Evolutionary conservation across 2,888 invertebrate genomes (phyloP), one percentile per base, ranked within the genome.

Genomic region (Dendrolimus houi): DNA sequence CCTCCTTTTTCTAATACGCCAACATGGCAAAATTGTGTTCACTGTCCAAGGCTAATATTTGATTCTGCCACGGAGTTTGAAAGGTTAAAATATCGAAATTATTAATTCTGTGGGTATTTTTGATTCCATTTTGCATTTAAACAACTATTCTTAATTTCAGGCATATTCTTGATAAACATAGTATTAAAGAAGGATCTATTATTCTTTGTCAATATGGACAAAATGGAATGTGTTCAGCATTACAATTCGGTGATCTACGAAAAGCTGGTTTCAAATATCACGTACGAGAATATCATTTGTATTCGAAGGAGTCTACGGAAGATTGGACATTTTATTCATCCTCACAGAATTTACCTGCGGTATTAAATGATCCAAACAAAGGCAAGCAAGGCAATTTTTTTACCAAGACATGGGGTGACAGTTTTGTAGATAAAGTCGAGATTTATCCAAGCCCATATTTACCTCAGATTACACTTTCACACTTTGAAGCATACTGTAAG

Each of bases 361-460:
- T 98, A 65, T 92, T 99, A 62, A 99, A 98, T 87, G 98, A 99
- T 85, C 99, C 99, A 0, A 95, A 95, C 63, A 94, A 95, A 75
- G 96, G 98, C 65, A 99, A 98, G 84, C 96, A 96, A 81, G 93
- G 93, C 63, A 94, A 98, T 82, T 97, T 99, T 76, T 98, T 99
- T 75, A 98, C 98, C 0, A 97, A 97, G 82, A 98, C 98, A 62
- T 99, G 99, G 99, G 99, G 99, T 54, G 98, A 98, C 72, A 92
- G 94, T 60, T 99, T 99, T 85, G 93, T 97, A 17, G 98, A 98
- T 63, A 94, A 96, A 71, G 91, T 93, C 41, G 93, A 94, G 54
- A 93, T 98, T 69, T 92, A 94, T 52, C 93, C 95, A 65, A 96
- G 96, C 70, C 94, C 95, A 0, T 94, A 96, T 79, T 87, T 98